Evolutionary conservation across 2,797 vertebrate species (phyloP).

Genomic region (Halcyon badia): DNA sequence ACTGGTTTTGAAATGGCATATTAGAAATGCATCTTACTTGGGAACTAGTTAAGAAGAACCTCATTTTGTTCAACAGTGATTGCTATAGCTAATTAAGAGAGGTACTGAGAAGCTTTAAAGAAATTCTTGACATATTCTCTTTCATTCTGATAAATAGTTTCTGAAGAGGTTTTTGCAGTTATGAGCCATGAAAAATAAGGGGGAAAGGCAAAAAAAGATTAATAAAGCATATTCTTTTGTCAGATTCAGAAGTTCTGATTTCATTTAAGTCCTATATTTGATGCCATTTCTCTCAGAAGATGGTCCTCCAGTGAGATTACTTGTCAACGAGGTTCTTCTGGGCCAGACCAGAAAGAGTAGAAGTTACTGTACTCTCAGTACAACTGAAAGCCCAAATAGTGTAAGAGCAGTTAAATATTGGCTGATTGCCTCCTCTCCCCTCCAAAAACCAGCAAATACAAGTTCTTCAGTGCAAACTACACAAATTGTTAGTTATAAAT

Average conservation of each 20-base stretch:
- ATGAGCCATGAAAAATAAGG: not conserved
- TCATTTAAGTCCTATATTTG: not conserved
- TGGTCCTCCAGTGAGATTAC: not conserved
- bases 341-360: not conserved
- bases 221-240: not conserved
- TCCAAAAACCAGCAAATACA: not conserved
- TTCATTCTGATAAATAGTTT: not conserved
- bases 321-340: not conserved
- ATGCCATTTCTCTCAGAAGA: not conserved
- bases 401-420: not conserved
- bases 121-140: not conserved
- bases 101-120: not conserved
- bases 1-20: not conserved
- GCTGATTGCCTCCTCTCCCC: not conserved
- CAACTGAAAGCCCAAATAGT: not conserved
- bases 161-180: constrained; percentile 25
- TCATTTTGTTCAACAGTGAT: constrained; percentile 2
- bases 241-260: not conserved
- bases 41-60: not conserved
- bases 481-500: not conserved
- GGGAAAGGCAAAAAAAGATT: not conserved
- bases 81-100: not conserved
- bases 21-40: not conserved
- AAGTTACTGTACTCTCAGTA: not conserved
- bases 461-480: not conserved